A percentile compares a stretch with the other conserved stretches of the same genome.
These are phyloP conservation scores for Bombyx mandarina DNA, from an alignment of 1,140 invertebrate genomes.

Conservation along the genomic window DNA sequence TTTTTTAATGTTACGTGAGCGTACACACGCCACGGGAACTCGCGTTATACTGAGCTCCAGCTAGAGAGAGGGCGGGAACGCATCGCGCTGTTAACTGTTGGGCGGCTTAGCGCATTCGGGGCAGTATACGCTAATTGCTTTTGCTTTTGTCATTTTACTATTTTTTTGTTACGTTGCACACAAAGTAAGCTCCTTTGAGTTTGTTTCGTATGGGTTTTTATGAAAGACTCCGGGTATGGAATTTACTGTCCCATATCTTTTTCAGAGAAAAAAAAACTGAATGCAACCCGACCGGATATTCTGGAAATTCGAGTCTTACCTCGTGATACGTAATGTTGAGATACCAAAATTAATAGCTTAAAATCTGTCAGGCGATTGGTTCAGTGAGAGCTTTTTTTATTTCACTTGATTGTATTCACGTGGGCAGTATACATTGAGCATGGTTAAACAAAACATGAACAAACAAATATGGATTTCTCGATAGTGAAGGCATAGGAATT, in stretches of 20 bases:
- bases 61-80: conserved; percentile 26
- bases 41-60: conserved; percentile 18
- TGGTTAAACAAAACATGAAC: no score
- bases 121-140: conserved; percentile 3
- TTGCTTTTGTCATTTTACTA: conserved; percentile 3
- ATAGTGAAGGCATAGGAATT: no score
- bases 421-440: no score
- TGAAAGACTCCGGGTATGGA: not conserved
- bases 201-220: not conserved
- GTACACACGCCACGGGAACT: conserved; percentile 16
- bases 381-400: no score
- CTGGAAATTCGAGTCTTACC: no score
- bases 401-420: no score
- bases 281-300: not conserved
- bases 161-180: not conserved
- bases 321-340: no score
- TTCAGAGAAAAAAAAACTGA: not conserved
- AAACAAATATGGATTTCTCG: no score
- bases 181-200: no score
- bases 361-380: no score
- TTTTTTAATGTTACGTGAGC: conserved; percentile 11
- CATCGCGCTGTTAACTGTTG: conserved; percentile 18
- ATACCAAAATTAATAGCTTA: no score
- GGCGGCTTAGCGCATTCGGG: conserved; percentile 14
- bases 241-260: not conserved